These are phyloP conservation scores for Pseudomugil tenellus DNA, from an alignment of 2,797 vertebrate genomes.

Conservation along the genomic window DNA sequence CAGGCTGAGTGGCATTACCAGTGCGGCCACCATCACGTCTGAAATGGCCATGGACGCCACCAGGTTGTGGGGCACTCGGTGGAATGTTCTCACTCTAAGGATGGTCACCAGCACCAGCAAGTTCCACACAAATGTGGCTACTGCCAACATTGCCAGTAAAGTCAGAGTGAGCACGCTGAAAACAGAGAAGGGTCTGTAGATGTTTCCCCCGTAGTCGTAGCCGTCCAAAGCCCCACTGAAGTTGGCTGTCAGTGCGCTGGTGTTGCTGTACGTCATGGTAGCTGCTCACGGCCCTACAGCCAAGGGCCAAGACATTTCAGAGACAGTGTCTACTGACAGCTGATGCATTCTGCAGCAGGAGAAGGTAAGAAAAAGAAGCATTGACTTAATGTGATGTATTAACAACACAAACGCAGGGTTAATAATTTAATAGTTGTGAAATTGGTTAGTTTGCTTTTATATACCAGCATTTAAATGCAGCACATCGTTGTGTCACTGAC, in stretches of 20 bases:
- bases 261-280: slow-evolving; percentile 79
- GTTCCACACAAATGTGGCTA: slow-evolving; percentile 95
- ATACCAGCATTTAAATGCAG: slow-evolving; percentile 25
- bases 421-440: slow-evolving; percentile 2
- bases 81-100: slow-evolving; percentile 92
- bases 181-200: slow-evolving; percentile 83
- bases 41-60: slow-evolving; percentile 97
- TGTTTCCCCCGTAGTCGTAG: slow-evolving; percentile 72
- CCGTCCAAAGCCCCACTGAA: slow-evolving; percentile 62
- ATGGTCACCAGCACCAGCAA: slow-evolving; percentile 94
- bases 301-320: slow-evolving; percentile 28
- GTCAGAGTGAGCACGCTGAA: slow-evolving; percentile 90
- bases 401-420: slow-evolving; percentile 7
- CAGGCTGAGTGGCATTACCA: slow-evolving; percentile 96
- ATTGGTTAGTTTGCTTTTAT: slow-evolving; percentile 10
- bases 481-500: slow-evolving; percentile 27
- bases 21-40: slow-evolving; percentile 93
- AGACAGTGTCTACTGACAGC: slow-evolving; percentile 32
- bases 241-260: slow-evolving; percentile 71
- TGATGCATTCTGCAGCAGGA: slow-evolving; percentile 56
- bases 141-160: slow-evolving; percentile 89
- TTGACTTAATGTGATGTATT: not conserved
- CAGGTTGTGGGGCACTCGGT: slow-evolving; percentile 95
- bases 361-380: slow-evolving; percentile 30
- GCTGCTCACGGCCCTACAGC: slow-evolving; percentile 54